Conservation (phyloP, 2,113 vertebrate species). For the Tragelaphus buxtoni region DNA sequence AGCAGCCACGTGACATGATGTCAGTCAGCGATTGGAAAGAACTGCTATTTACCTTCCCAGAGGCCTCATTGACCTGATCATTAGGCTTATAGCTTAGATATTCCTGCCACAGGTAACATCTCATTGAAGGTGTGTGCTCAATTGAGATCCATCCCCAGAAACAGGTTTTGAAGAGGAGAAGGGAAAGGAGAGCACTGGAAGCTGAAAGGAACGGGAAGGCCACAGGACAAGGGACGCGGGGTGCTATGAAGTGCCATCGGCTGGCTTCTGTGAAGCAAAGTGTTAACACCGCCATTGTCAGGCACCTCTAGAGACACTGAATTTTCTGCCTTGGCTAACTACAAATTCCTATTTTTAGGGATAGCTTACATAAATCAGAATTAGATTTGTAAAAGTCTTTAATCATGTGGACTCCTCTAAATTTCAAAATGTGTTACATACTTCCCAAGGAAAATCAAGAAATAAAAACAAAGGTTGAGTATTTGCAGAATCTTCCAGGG, state of each 20-base stretch:
- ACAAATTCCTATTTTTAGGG: background rate
- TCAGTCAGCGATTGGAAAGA: background rate
- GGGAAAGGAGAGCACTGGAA: background rate
- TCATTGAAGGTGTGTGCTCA: background rate
- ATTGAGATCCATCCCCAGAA: background rate
- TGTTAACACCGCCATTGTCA: background rate
- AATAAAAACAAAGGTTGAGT: conserved; percentile 31
- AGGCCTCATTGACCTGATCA: background rate
- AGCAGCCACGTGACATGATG: background rate
- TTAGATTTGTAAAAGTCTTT: background rate
- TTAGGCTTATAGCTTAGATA: background rate
- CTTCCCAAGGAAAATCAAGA: background rate
- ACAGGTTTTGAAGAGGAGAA: background rate
- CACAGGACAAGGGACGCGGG: background rate
- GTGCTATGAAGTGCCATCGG: accelerated
- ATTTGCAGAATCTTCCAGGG: conserved; percentile 17
- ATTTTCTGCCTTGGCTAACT: background rate
- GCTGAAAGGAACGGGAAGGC: background rate
- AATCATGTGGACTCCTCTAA: background rate
- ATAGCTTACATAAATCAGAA: background rate
- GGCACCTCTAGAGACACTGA: background rate
- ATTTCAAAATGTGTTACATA: conserved; percentile 6
- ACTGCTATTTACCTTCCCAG: background rate
- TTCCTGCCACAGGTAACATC: background rate
- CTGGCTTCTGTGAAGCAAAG: background rate